Percentiles rank a stretch among this genome's conserved stretches.
phyloP scores from a whole-genome alignment of 2,113 vertebrate species.

The Gadus chalcogrammus region DNA sequence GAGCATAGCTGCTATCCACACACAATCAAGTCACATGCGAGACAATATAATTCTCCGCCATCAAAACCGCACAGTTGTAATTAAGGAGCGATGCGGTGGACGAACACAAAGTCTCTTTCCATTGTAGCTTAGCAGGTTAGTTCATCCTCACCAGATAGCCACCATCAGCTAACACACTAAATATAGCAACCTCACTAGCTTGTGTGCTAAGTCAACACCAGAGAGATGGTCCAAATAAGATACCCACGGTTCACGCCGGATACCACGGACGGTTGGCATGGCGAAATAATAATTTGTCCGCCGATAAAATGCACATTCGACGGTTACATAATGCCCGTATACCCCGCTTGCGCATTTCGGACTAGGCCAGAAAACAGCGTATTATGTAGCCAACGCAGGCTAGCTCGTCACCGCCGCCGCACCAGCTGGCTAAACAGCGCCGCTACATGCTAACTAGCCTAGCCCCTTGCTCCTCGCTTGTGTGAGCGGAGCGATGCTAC shows the following conservation, averaged over 20 bases:
- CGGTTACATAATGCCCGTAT: slow-evolving; percentile 65
- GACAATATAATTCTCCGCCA: slow-evolving; percentile 1
- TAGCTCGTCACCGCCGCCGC: background rate
- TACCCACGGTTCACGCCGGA: too few relatives aligned
- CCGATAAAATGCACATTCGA: slow-evolving; percentile 18
- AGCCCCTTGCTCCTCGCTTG: background rate
- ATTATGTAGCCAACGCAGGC: slow-evolving; percentile 21
- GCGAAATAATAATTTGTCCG: background rate
- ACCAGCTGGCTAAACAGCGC: slow-evolving; percentile 5
- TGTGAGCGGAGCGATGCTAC: slow-evolving; percentile 18
- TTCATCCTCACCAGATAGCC: slow-evolving; percentile 57
- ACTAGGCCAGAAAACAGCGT: slow-evolving; percentile 56
- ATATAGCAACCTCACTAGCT: slow-evolving; percentile 42
- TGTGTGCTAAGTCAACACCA: slow-evolving; percentile 17
- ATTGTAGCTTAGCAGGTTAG: slow-evolving; percentile 44
- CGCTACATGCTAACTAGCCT: slow-evolving; percentile 9
- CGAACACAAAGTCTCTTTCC: slow-evolving; percentile 10
- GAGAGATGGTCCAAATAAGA: background rate
- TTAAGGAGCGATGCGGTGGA: background rate
- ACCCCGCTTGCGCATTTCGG: slow-evolving; percentile 53
- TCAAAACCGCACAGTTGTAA: background rate
- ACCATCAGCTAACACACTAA: slow-evolving; percentile 38
- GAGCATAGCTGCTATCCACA: too few relatives aligned
- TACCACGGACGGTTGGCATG: too few relatives aligned
- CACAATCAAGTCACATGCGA: slow-evolving; percentile 42